A percentile compares a stretch with the other conserved stretches of the same genome.
phyloP scores from a whole-genome alignment of 2,888 invertebrate genomes.

The Yponomeuta plumbellus region DNA sequence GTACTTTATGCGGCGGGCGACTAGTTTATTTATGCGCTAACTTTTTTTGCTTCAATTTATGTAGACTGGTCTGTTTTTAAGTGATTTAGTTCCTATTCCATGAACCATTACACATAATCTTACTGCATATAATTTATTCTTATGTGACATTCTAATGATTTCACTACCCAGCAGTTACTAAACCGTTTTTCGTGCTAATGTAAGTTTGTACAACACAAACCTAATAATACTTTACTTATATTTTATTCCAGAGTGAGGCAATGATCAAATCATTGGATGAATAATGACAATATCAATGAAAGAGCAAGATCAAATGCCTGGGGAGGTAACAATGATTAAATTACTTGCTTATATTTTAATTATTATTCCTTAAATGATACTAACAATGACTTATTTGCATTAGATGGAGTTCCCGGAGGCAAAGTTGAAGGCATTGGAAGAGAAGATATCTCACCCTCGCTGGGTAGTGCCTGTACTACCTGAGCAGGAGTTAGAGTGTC shows the following conservation, averaged over 20 bases:
- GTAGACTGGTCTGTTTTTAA: not conserved
- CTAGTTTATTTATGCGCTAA: not conserved
- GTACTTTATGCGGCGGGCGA: not conserved
- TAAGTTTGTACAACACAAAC: too few species aligned
- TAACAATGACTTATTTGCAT: constrained; percentile 15
- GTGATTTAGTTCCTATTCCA: too few species aligned
- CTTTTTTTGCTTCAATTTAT: not conserved
- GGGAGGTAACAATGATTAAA: constrained; percentile 52
- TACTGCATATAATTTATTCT: too few species aligned
- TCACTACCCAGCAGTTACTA: too few species aligned
- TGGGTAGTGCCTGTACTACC: constrained; percentile 99
- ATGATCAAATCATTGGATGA: constrained; percentile 60
- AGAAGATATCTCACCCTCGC: constrained; percentile 95
- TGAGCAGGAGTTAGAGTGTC: constrained; percentile 95
- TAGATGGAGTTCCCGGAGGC: constrained; percentile 86
- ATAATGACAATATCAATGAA: constrained; percentile 75
- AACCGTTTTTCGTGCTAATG: too few species aligned
- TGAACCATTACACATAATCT: too few species aligned
- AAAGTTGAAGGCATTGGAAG: constrained; percentile 92
- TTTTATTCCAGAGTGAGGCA: constrained; percentile 46
- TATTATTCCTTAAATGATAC: not conserved
- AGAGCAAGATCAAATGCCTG: constrained; percentile 70
- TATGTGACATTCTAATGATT: too few species aligned
- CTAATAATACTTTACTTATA: not conserved
- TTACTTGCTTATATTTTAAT: constrained; percentile 9